Conservation (phyloP, 2,113 vertebrate species). For the Nothoprocta pentlandii region DNA sequence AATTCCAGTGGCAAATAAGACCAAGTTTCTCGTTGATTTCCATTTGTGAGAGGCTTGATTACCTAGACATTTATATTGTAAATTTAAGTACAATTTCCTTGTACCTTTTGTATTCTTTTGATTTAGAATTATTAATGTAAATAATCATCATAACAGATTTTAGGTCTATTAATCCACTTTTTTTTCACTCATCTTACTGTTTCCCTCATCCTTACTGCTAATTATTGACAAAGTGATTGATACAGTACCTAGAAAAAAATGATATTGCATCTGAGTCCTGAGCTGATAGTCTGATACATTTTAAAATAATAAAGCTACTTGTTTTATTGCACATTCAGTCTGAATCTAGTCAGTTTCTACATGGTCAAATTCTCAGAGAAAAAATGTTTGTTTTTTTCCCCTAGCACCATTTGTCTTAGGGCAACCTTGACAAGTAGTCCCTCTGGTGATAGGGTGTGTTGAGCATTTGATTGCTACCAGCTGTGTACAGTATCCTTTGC, state of each 20-base stretch:
- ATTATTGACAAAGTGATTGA: background rate
- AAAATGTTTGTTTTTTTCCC: background rate
- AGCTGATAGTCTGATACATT: background rate
- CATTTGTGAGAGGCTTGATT: background rate
- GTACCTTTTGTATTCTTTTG: background rate
- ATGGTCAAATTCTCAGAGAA: background rate
- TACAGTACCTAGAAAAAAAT: background rate
- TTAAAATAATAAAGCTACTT: background rate
- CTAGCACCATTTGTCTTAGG: background rate
- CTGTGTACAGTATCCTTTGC: background rate
- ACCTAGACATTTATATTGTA: background rate
- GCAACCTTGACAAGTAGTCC: background rate
- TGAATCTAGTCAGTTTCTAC: background rate
- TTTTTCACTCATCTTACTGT: background rate
- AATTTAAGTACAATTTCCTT: background rate
- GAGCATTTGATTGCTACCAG: background rate
- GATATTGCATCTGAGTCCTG: background rate
- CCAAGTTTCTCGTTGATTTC: background rate
- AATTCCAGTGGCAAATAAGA: background rate
- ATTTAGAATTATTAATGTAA: background rate
- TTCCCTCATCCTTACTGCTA: background rate
- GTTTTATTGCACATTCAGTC: background rate
- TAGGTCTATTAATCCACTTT: background rate
- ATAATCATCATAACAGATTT: background rate
- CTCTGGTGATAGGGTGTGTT: background rate